Evolutionary conservation across 1,140 invertebrate genomes (phyloP).

Genomic region (Mylabris phalerata): DNA sequence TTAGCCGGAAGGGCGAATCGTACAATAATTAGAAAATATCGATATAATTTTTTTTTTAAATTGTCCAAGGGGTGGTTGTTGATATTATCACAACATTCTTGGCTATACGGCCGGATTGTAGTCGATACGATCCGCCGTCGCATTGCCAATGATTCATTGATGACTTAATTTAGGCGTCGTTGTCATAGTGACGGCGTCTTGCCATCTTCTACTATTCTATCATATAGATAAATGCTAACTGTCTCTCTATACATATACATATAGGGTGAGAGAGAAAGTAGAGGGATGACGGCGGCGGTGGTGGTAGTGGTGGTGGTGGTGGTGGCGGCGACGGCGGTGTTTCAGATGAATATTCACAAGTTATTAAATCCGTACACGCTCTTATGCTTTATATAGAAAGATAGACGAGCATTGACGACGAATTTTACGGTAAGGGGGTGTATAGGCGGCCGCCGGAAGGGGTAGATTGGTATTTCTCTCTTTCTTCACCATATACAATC

Average conservation of each 20-base stretch:
- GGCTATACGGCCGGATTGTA: no score
- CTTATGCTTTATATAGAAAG: slow-evolving; percentile 24
- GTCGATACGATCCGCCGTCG: background rate
- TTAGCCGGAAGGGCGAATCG: no score
- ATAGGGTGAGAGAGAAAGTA: background rate
- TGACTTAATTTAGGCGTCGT: slow-evolving; percentile 34
- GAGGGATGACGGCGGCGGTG: background rate
- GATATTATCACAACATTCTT: no score
- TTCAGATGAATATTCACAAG: slow-evolving; percentile 35
- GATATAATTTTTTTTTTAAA: no score
- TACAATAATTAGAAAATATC: no score
- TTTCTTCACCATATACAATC: no score
- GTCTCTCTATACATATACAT: background rate
- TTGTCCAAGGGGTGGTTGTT: no score
- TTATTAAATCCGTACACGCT: slow-evolving; percentile 35
- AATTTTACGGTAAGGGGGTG: no score
- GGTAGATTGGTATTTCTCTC: no score
- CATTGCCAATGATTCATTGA: slow-evolving; percentile 38
- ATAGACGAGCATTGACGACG: no score
- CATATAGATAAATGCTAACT: slow-evolving; percentile 5
- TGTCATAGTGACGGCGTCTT: slow-evolving; percentile 23
- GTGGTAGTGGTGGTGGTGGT: background rate
- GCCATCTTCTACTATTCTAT: slow-evolving; percentile 16
- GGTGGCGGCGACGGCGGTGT: slow-evolving; percentile 13
- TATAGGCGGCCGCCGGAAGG: no score